These are phyloP conservation scores for Pseudopipra pipra DNA, from an alignment of 2,113 vertebrate genomes.

Conservation along the genomic window DNA sequence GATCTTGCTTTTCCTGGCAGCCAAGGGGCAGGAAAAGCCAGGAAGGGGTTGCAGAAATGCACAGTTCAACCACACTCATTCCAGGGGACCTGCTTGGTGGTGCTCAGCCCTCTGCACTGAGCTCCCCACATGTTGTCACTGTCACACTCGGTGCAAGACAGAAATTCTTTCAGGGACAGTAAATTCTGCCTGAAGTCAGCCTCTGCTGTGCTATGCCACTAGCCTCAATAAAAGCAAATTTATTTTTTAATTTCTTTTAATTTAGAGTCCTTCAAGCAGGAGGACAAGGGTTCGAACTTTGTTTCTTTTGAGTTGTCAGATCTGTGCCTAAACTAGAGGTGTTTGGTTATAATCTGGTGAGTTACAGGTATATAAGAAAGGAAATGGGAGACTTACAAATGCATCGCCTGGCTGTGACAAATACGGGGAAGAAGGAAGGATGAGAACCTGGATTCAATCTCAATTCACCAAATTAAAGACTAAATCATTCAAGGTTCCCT, in stretches of 20 bases:
- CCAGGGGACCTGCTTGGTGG: neutral
- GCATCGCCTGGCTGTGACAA: neutral
- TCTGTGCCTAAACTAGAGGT: neutral
- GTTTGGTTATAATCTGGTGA: neutral
- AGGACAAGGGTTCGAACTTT: neutral
- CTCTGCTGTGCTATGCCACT: rapidly evolving
- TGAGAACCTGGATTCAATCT: neutral
- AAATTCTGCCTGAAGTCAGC: neutral
- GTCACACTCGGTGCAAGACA: rapidly evolving
- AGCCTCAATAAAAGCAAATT: neutral
- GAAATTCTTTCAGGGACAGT: neutral
- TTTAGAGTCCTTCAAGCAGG: neutral
- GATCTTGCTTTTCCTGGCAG: neutral
- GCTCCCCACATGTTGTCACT: rapidly evolving
- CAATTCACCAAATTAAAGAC: neutral
- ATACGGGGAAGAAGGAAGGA: neutral
- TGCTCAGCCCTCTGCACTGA: neutral
- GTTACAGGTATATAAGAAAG: neutral
- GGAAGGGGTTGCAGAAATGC: neutral
- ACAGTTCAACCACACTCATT: neutral
- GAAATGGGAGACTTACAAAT: neutral
- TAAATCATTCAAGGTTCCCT: neutral
- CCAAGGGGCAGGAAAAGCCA: neutral
- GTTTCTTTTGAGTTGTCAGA: neutral
- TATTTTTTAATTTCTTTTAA: neutral